Evolutionary conservation across 2,113 vertebrate species (phyloP).

Genomic region (Holacanthus passer): DNA sequence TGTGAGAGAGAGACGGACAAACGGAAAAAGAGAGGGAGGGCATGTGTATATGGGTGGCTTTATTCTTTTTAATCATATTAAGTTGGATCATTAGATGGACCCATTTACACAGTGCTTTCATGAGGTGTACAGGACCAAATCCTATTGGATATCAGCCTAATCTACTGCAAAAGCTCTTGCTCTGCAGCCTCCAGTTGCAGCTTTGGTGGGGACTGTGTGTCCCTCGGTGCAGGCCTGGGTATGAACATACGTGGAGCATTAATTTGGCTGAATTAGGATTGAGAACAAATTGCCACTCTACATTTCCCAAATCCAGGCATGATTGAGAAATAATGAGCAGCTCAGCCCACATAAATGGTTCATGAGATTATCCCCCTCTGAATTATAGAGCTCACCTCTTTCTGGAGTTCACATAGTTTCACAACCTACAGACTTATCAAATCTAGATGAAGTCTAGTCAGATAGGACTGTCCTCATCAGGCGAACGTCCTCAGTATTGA

Average conservation of each 20-base stretch:
- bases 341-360: conserved; percentile 70
- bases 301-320: conserved; percentile 71
- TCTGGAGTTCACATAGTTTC: conserved; percentile 40
- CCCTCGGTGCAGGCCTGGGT: conserved; percentile 24
- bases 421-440: conserved; percentile 33
- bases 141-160: conserved; percentile 79
- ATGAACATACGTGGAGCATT: conserved; percentile 63
- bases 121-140: conserved; percentile 72
- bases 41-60: conserved; percentile 45
- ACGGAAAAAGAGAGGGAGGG: not conserved
- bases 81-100: conserved; percentile 76
- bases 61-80: conserved; percentile 79
- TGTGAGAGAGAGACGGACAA: not conserved
- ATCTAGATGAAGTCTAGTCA: conserved; percentile 5
- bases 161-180: conserved; percentile 72
- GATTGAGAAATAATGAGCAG: conserved; percentile 74
- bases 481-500: not conserved
- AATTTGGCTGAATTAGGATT: conserved; percentile 67
- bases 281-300: conserved; percentile 75
- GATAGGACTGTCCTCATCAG: not conserved
- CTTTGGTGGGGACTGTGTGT: conserved; percentile 59
- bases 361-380: conserved; percentile 66
- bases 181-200: conserved; percentile 54
- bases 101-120: conserved; percentile 74
- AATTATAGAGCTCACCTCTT: conserved; percentile 58